phyloP scores from a whole-genome alignment of 2,888 invertebrate species.

The Epicampocera succincta region DNA sequence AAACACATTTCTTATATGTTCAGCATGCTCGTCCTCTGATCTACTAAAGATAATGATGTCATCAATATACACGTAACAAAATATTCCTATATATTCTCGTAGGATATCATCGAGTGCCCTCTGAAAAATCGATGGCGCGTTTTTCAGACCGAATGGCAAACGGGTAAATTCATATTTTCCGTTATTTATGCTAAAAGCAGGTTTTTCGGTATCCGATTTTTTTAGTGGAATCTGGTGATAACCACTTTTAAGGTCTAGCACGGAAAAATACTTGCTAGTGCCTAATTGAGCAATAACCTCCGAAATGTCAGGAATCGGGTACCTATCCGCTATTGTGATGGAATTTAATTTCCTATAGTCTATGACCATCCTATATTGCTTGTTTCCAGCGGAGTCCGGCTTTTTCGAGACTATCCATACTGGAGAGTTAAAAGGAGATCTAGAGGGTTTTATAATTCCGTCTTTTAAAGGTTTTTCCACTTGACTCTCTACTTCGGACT shows the following conservation, averaged over 20 bases:
- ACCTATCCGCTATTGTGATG: neutral
- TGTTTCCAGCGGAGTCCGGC: constrained; percentile 13
- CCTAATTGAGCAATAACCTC: constrained; percentile 18
- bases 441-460: neutral
- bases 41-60: constrained; percentile 28
- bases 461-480: constrained; percentile 11
- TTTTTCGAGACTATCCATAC: constrained; percentile 30
- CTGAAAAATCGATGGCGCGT: constrained; percentile 25
- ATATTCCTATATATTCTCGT: constrained; percentile 12
- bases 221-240: neutral
- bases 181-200: constrained; percentile 16
- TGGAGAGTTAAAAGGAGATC: constrained; percentile 27
- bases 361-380: constrained; percentile 33
- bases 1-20: neutral
- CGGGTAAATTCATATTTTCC: constrained; percentile 37
- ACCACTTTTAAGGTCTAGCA: too few relatives aligned
- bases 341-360: constrained; percentile 35
- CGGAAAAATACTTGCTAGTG: neutral
- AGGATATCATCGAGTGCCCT: constrained; percentile 17
- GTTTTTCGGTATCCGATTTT: neutral
- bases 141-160: neutral
- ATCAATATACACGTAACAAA: constrained; percentile 34
- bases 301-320: constrained; percentile 24
- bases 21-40: neutral
- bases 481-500: constrained; percentile 27